These are phyloP conservation scores for Coenonympha arcania DNA, from an alignment of 2,888 invertebrate species.

Conservation along the genomic window DNA sequence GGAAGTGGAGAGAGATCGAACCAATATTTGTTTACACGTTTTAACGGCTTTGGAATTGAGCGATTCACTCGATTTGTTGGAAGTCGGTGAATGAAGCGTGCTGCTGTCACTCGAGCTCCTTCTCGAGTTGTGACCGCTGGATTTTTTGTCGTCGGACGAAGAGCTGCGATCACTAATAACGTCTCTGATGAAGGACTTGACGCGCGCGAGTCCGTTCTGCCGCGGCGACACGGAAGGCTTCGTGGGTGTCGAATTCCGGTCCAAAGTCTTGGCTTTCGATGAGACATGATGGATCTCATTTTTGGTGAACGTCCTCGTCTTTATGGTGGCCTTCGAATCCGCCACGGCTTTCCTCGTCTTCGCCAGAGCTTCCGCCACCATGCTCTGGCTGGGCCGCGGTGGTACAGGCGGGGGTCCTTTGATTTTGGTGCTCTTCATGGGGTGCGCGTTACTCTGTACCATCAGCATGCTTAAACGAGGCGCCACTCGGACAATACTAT, in stretches of 20 bases:
- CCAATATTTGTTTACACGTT: slow-evolving; percentile 69
- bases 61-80: slow-evolving; percentile 50
- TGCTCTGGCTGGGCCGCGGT: slow-evolving; percentile 82
- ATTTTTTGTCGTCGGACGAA: slow-evolving; percentile 64
- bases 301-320: slow-evolving; percentile 55
- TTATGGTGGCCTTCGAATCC: slow-evolving; percentile 63
- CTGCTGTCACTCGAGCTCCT: slow-evolving; percentile 67
- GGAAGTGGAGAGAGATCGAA: slow-evolving; percentile 68
- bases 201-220: slow-evolving; percentile 67
- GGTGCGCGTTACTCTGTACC: slow-evolving; percentile 74
- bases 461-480: slow-evolving; percentile 65
- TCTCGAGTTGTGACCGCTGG: slow-evolving; percentile 64
- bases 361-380: slow-evolving; percentile 81
- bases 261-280: slow-evolving; percentile 59
- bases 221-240: slow-evolving; percentile 59
- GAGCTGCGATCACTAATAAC: slow-evolving; percentile 70
- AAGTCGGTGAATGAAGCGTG: slow-evolving; percentile 51
- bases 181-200: slow-evolving; percentile 71
- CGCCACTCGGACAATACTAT: slow-evolving; percentile 70
- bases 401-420: slow-evolving; percentile 85
- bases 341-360: slow-evolving; percentile 75
- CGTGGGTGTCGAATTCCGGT: slow-evolving; percentile 47
- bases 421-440: slow-evolving; percentile 65
- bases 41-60: slow-evolving; percentile 66
- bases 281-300: slow-evolving; percentile 47